Evolutionary conservation across 2,113 vertebrate species (phyloP), one percentile per base, ranked within the genome.

Genomic region (Salminus brasiliensis): DNA sequence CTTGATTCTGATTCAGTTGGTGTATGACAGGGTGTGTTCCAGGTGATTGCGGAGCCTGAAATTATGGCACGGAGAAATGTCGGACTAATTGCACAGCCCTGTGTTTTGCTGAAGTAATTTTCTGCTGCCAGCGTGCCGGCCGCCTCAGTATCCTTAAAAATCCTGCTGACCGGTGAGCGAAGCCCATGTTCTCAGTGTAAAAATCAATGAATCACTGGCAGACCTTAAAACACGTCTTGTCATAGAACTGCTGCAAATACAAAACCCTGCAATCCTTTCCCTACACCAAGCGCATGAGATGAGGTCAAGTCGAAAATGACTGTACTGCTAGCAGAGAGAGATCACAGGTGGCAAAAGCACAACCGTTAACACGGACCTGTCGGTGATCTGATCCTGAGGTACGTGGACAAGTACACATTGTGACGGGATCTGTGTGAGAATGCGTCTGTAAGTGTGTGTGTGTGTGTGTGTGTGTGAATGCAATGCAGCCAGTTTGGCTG

Each of bases 111-210:
- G 45, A 39, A 39, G 32, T 76, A 15, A 52, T 53, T 63, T 53
- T 1, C 30, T 15, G 25, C 29, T 5, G 30, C 30, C 45, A 65
- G 45, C 43, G 25, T 8, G 34, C 29, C 18, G n/a, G 12, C 15
- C 29, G 36, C 36, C 59, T 49, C 16, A 5, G 41, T 25, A 36
- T 49, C 73, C n/a, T 36, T 52, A 47, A 30, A 21, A 65, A 36
- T 65, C 32, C 18, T 21, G 34, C 62, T 21, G 4, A 36, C n/a
- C 11, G 4, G 27, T 63, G 47, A 25, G 10, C 16, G 21, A 29
- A 73, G 13, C 23, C 15, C 36, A 29, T 43, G 60, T 60, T 74
- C 34, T 74, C 11, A 74, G 15, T 74, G 13, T 74, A 65, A 65
- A 65, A 65, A 36, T 65, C 62, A 65, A 65, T 65, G 13, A 60